These are phyloP conservation scores for Trachemys scripta DNA, from an alignment of 2,113 vertebrate species.

Conservation along the genomic window DNA sequence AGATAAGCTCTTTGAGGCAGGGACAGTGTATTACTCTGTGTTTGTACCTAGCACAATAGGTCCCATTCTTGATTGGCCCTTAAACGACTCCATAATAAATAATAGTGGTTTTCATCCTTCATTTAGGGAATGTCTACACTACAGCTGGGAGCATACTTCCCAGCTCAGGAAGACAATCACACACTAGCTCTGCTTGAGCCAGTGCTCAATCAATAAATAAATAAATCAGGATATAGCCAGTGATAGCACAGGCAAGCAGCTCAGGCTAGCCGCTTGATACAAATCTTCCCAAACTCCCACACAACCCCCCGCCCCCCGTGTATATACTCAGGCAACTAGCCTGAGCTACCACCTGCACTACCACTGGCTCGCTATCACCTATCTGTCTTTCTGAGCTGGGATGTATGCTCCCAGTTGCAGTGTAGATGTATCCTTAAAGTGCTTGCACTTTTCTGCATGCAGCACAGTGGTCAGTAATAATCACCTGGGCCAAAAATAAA, in stretches of 20 bases:
- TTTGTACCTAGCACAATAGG: background rate
- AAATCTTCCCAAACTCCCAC: background rate
- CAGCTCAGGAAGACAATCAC: background rate
- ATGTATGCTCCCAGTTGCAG: background rate
- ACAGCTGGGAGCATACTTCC: background rate
- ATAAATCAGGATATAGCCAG: background rate
- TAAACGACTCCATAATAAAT: background rate
- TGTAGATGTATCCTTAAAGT: background rate
- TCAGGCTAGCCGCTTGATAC: background rate
- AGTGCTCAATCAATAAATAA: background rate
- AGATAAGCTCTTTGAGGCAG: background rate
- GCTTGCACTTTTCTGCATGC: background rate
- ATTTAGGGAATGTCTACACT: background rate
- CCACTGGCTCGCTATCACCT: background rate
- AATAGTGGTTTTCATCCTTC: background rate
- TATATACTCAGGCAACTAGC: background rate
- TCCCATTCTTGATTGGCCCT: background rate
- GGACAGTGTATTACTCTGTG: background rate
- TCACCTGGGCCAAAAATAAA: background rate
- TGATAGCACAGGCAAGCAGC: background rate
- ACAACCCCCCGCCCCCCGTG: too few species aligned
- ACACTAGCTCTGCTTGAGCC: background rate
- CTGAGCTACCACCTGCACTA: background rate
- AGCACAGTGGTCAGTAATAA: background rate
- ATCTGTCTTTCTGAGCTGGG: background rate